phyloP scores from a whole-genome alignment of 2,113 vertebrate species.

The Prietella phreatophila region DNA sequence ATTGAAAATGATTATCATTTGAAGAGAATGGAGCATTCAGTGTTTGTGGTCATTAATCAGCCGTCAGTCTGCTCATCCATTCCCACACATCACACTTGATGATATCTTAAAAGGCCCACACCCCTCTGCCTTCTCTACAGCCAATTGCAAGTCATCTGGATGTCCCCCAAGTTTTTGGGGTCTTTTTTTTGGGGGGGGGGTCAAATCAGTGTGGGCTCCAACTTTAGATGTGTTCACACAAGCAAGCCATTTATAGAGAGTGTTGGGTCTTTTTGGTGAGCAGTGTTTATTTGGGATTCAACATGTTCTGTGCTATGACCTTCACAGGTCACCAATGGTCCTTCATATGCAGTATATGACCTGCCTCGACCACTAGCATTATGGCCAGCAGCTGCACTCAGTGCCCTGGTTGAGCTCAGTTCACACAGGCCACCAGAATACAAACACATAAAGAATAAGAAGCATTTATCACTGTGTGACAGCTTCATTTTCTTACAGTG shows the following conservation, averaged over 20 bases:
- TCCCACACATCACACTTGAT: slow-evolving; percentile 56
- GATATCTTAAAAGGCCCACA: slow-evolving; percentile 33
- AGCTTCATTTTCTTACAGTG: slow-evolving; percentile 55
- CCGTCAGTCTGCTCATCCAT: slow-evolving; percentile 54
- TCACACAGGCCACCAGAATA: slow-evolving; percentile 61
- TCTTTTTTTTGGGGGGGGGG: too few species aligned
- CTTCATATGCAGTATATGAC: slow-evolving; percentile 50
- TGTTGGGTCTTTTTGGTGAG: slow-evolving; percentile 15
- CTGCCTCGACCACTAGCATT: slow-evolving; percentile 39
- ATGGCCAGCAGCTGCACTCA: slow-evolving; percentile 50
- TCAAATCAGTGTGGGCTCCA: slow-evolving; percentile 10
- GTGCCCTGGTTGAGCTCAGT: slow-evolving; percentile 44
- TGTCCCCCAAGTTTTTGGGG: neutral
- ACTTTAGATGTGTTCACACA: slow-evolving; percentile 36
- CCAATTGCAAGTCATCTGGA: slow-evolving; percentile 26
- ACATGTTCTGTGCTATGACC: slow-evolving; percentile 47
- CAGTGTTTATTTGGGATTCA: slow-evolving; percentile 33
- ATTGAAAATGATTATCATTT: slow-evolving; percentile 63
- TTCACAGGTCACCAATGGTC: slow-evolving; percentile 50
- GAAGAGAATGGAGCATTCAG: slow-evolving; percentile 59
- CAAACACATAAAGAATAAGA: slow-evolving; percentile 66
- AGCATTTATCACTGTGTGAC: slow-evolving; percentile 50
- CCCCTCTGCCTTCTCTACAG: slow-evolving; percentile 26
- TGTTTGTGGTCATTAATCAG: slow-evolving; percentile 62
- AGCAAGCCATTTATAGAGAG: slow-evolving; percentile 14